Evolutionary conservation across 2,113 vertebrate species (phyloP).

Genomic region (Nycticryphes semicollaris): DNA sequence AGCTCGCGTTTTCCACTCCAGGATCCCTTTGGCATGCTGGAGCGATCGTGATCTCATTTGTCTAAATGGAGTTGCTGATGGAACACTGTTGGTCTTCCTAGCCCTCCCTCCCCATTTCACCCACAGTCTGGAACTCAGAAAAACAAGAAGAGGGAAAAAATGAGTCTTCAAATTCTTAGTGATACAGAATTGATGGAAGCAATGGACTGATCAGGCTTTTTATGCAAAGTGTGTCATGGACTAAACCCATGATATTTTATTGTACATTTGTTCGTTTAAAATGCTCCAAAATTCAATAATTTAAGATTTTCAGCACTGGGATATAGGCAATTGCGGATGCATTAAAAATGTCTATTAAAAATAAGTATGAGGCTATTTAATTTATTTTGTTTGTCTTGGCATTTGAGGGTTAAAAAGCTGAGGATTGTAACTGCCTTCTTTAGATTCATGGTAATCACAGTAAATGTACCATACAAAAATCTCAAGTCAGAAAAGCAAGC

Average conservation of each 20-base stretch:
- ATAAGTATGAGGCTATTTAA: background rate
- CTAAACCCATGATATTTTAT: conserved; percentile 32
- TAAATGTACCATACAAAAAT: conserved; percentile 15
- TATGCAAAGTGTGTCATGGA: conserved; percentile 11
- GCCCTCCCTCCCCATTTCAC: background rate
- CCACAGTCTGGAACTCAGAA: background rate
- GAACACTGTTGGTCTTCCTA: background rate
- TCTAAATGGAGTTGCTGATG: background rate
- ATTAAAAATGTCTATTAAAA: background rate
- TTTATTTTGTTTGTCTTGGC: conserved; percentile 7
- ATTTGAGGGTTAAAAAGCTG: conserved; percentile 15
- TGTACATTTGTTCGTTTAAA: conserved; percentile 35
- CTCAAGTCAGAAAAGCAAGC: conserved; percentile 7
- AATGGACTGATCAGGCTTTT: background rate
- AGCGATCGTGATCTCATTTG: background rate
- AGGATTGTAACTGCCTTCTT: conserved; percentile 13
- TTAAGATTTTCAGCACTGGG: conserved; percentile 19
- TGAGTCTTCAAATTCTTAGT: conserved; percentile 6
- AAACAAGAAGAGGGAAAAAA: conserved; percentile 22
- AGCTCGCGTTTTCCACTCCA: background rate
- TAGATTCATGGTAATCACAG: conserved; percentile 44
- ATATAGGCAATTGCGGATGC: background rate
- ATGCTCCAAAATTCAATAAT: conserved; percentile 31
- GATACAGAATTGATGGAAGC: background rate
- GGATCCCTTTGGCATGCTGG: background rate